Percentiles rank a stretch among this genome's conserved stretches.
phyloP scores from a whole-genome alignment of 2,888 invertebrate species.

The Argyra leucocephala region DNA sequence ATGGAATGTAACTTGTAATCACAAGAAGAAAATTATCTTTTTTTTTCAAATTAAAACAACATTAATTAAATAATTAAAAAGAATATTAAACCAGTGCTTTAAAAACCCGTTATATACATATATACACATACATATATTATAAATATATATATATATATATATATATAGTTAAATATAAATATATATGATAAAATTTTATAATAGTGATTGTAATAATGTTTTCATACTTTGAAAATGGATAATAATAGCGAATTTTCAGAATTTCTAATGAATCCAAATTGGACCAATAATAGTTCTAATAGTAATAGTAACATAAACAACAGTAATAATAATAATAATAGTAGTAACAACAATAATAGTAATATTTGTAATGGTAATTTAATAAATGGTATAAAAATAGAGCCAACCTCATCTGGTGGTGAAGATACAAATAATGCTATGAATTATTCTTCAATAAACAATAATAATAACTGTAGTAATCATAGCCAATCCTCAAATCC shows the following conservation, averaged over 20 bases:
- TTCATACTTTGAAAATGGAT: conserved; percentile 10
- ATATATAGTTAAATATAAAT: no score
- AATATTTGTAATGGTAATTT: conserved; percentile 20
- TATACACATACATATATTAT: not conserved
- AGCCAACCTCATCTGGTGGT: conserved; percentile 21
- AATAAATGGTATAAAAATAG: conserved; percentile 27
- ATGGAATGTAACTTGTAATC: no score
- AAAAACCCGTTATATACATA: not conserved
- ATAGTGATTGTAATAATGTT: not conserved
- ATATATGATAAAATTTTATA: not conserved
- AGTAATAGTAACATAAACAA: not conserved
- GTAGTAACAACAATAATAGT: conserved; percentile 13
- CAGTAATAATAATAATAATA: not conserved
- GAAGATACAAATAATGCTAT: not conserved
- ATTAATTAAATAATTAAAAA: not conserved
- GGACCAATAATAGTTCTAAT: not conserved
- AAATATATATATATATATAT: not conserved
- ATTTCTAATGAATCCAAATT: conserved; percentile 4
- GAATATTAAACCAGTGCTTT: not conserved
- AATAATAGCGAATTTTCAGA: conserved; percentile 4
- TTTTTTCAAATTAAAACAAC: no score
- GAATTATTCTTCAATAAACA: not conserved
- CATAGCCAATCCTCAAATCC: not conserved
- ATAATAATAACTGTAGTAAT: not conserved
- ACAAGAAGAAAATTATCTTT: no score